phyloP scores from a whole-genome alignment of 2,113 vertebrate genomes.

The Vulpes vulpes region DNA sequence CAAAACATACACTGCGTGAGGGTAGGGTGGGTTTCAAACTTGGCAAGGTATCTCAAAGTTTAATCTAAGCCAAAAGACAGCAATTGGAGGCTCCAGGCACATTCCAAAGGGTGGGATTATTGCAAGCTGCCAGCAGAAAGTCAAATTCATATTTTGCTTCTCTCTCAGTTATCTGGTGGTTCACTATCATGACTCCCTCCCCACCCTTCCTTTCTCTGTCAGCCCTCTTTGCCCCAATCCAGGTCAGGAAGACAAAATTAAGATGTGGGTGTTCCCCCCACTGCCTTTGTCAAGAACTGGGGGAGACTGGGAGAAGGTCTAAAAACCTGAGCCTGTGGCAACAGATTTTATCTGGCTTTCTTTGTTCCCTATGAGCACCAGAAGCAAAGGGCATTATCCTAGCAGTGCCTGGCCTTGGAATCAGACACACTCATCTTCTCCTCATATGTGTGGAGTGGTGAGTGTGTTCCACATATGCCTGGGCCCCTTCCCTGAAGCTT shows the following conservation, averaged over 20 bases:
- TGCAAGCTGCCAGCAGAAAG: conserved; percentile 68
- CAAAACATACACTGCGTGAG: conserved; percentile 75
- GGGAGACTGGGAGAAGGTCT: background rate
- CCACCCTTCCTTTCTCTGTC: background rate
- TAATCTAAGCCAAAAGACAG: conserved; percentile 85
- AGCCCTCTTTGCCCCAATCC: background rate
- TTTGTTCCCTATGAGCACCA: background rate
- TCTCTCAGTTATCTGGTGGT: background rate
- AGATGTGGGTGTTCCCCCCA: background rate
- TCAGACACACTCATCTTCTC: background rate
- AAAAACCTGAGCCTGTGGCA: background rate
- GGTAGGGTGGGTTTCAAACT: conserved; percentile 79
- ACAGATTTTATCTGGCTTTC: conserved; percentile 4
- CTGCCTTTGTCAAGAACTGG: background rate
- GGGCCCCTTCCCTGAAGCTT: background rate
- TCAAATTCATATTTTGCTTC: background rate
- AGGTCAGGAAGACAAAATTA: background rate
- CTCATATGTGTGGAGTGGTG: background rate
- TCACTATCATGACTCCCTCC: background rate
- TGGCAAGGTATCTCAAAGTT: conserved; percentile 78
- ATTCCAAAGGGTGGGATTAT: conserved; percentile 80
- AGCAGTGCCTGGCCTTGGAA: background rate
- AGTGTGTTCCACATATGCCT: background rate
- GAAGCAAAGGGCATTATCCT: background rate
- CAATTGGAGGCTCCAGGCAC: conserved; percentile 63